Base-by-base conservation (phyloP, 2,888 invertebrate species). In the Ichneumon xanthorius region DNA sequence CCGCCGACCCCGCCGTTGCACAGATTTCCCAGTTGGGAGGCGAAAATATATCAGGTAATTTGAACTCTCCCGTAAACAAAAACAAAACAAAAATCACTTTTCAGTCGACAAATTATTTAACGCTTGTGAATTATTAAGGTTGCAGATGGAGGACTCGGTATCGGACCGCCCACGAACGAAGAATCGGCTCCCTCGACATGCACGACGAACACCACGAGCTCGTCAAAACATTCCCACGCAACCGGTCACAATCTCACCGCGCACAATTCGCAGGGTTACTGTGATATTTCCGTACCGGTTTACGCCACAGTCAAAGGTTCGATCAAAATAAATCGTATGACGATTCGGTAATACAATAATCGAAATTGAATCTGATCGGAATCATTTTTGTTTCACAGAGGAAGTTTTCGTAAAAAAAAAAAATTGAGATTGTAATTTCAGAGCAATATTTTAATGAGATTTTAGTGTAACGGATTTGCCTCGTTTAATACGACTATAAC, bases 21-120 rank as follows among this genome's bases (percentile, higher is more conserved):
- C 93, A 95, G 98, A 92, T 98, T 98, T 93, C 98, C 98, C 4
- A 97, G 97, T 90, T 98, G 98, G 98, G 98, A 99, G 94, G 98
- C 98, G n/a, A 96, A 98, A 93, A 98, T 99, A 91, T 99, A 99
- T 94, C 98, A 98, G 95, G 97, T 98, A 90, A 93, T 92, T 81
- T 40, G 16, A 26, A 50, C 71, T 40, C 61, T 70, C 50, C 7
- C 58, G n/a, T 26, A 26, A n/a, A 14, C 11, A 30, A 71, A 63
- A 11, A 22, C 19, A 45, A 22, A 37, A 33, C 33, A 16, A 4
- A 4, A 55, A 73, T 22, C 45, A n/a, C 16, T 30, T 2, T 16
- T 5, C 3, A 16, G 63, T 30, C 14, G 16, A 33, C 6, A 30
- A 33, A 65, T 80, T 61, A 40, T 45, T 58, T 19, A 63, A 48